A percentile compares a stretch with the other conserved stretches of the same genome.
These are phyloP conservation scores for Nomada ruficornis DNA, from an alignment of 2,888 invertebrate genomes.

Conservation along the genomic window DNA sequence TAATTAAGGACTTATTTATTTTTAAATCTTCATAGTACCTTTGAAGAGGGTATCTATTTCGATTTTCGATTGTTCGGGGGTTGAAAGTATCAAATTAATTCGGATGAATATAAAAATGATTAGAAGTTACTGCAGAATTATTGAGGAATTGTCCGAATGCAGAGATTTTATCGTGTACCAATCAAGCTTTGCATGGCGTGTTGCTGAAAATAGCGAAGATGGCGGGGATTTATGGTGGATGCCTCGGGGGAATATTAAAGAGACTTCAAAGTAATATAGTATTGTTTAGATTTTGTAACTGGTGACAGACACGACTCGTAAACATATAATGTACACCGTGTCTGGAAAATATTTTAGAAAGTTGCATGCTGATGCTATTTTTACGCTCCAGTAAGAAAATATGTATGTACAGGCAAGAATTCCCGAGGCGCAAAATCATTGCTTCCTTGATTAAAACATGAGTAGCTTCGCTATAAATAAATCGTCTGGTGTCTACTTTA, in stretches of 20 bases:
- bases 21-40: too few species aligned
- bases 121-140: background rate
- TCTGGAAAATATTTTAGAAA: conserved; percentile 21
- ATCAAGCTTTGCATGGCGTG: background rate
- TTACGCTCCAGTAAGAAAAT: background rate
- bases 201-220: background rate
- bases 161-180: background rate
- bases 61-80: too few species aligned
- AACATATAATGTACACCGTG: background rate
- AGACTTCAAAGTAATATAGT: background rate
- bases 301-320: conserved; percentile 1
- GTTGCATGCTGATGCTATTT: conserved; percentile 7
- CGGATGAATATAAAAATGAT: background rate
- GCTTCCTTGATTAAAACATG: background rate
- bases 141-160: background rate
- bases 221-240: conserved; percentile 5
- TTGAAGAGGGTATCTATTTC: too few species aligned
- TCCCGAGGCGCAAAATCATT: conserved; percentile 8
- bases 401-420: background rate
- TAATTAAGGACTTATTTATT: too few species aligned
- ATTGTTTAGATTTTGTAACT: conserved; percentile 15
- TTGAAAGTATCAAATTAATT: background rate
- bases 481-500: background rate
- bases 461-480: background rate
- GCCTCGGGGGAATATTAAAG: background rate